These are phyloP conservation scores for Orussus abietinus DNA, from an alignment of 1,140 invertebrate species.

Conservation along the genomic window DNA sequence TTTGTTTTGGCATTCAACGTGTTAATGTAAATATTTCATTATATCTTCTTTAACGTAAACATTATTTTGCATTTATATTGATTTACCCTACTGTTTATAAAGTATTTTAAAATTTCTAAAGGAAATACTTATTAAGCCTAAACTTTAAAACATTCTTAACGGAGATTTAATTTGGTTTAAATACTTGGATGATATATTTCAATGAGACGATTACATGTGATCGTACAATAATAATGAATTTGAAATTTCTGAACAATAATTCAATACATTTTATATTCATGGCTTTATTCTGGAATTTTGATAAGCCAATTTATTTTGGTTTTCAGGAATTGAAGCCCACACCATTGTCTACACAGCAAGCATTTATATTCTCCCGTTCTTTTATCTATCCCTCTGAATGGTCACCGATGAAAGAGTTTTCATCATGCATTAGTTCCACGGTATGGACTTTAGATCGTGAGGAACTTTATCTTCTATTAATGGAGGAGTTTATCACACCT, in stretches of 20 bases:
- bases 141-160: too few relatives aligned
- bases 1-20: too few relatives aligned
- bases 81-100: not conserved
- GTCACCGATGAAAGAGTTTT: constrained; percentile 28
- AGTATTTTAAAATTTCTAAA: not conserved
- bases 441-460: constrained; percentile 32
- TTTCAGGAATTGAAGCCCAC: constrained; percentile 41
- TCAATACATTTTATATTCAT: not conserved
- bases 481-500: constrained; percentile 37
- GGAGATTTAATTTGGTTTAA: too few relatives aligned
- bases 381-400: constrained; percentile 36
- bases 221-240: constrained; percentile 4
- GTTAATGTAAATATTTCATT: too few relatives aligned
- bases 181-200: constrained; percentile 12
- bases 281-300: not conserved
- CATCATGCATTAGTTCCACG: constrained; percentile 20
- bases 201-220: not conserved
- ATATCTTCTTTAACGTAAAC: too few relatives aligned
- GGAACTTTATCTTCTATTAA: constrained; percentile 34
- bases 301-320: not conserved
- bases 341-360: constrained; percentile 29
- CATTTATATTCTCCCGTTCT: constrained; percentile 36
- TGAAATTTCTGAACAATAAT: constrained; percentile 5
- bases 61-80: too few relatives aligned
- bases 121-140: too few relatives aligned